Percentiles rank a stretch among this genome's conserved stretches.
These are phyloP conservation scores for Tympanoctomys barrerae DNA, from an alignment of 2,797 vertebrate genomes.

Conservation along the genomic window DNA sequence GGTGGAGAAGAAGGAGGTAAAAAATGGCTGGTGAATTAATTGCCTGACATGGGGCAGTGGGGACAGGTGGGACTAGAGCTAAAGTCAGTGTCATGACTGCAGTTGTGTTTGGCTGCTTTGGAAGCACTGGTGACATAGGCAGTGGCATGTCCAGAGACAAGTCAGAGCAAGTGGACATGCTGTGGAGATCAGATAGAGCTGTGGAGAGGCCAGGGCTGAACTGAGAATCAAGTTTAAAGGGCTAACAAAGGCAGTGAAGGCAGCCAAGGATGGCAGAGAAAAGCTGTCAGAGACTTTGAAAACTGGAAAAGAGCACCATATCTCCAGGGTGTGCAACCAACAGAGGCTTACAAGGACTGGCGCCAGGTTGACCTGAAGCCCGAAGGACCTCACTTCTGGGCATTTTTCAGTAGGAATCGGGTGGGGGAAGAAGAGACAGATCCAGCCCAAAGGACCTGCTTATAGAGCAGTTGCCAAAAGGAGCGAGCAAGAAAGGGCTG, in stretches of 20 bases:
- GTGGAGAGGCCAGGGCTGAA: background rate
- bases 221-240: background rate
- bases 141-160: background rate
- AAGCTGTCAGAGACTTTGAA: background rate
- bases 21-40: background rate
- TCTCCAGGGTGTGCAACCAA: background rate
- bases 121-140: background rate
- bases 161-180: fast-evolving
- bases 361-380: background rate
- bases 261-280: fast-evolving
- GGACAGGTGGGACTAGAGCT: background rate
- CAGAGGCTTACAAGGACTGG: background rate
- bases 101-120: background rate
- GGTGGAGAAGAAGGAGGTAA: background rate
- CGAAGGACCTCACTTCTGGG: background rate
- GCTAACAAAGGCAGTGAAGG: background rate
- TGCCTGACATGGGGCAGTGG: background rate
- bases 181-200: background rate
- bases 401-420: background rate
- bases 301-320: too few species aligned
- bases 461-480: background rate
- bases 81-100: background rate
- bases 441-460: background rate
- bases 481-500: background rate
- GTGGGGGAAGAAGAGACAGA: background rate